These are phyloP conservation scores for Spheniscus humboldti DNA, from an alignment of 2,797 vertebrate species.

Conservation along the genomic window DNA sequence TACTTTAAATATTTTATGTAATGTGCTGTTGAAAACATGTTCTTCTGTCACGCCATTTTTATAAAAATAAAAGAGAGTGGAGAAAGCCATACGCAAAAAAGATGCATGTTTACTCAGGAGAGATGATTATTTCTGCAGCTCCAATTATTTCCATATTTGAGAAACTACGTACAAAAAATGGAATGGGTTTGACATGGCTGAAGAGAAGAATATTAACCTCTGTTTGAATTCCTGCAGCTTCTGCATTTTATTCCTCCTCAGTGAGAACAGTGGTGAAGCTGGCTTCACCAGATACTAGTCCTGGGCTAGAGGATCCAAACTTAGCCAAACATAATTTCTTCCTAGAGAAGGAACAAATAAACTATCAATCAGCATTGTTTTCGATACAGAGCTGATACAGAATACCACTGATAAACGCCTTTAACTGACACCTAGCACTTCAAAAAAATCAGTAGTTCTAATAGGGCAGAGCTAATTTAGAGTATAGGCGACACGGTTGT, in stretches of 20 bases:
- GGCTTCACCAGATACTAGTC: constrained; percentile 83
- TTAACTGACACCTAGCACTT: not conserved
- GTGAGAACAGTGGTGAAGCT: constrained; percentile 31
- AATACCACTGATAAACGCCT: not conserved
- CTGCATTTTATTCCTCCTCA: not conserved
- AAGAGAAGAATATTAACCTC: constrained; percentile 68
- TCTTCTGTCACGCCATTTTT: not conserved
- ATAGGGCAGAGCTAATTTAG: not conserved
- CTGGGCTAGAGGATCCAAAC: constrained; percentile 82
- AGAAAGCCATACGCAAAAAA: not conserved
- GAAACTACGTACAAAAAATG: not conserved
- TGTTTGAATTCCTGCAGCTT: constrained; percentile 78
- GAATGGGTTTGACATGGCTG: not conserved
- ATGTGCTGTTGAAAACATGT: not conserved
- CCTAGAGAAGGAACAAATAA: constrained; percentile 57
- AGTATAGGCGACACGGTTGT: fast-evolving
- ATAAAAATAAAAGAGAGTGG: not conserved
- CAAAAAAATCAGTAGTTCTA: not conserved
- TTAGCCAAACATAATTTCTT: constrained; percentile 81
- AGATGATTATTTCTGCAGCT: constrained; percentile 19
- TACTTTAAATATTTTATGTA: not conserved
- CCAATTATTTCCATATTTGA: constrained; percentile 22
- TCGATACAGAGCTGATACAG: not conserved
- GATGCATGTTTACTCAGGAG: not conserved
- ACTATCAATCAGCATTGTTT: not conserved